Evolutionary conservation across 1,140 invertebrate species (phyloP).

Genomic region (Globodera rostochiensis): DNA sequence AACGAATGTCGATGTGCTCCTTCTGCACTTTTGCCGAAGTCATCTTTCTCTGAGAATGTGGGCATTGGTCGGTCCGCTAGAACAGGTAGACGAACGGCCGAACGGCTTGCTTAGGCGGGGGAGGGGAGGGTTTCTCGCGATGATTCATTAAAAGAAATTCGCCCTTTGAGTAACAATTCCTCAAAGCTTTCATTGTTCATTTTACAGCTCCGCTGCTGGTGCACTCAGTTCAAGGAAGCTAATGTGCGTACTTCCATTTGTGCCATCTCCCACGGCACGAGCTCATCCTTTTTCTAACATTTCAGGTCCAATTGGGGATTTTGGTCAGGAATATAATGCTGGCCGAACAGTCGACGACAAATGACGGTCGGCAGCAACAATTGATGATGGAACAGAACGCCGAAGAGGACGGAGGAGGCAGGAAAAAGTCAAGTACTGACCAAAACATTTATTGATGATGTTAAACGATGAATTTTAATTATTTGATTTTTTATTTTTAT

Average conservation of each 20-base stretch:
- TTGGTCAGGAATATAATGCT: neutral
- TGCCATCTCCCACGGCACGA: neutral
- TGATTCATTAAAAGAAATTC: no score
- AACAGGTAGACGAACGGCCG: constrained; percentile 29
- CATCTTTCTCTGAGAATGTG: constrained; percentile 58
- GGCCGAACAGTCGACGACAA: neutral
- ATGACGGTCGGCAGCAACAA: neutral
- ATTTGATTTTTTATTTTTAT: no score
- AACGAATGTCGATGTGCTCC: constrained; percentile 61
- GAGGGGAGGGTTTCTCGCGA: neutral
- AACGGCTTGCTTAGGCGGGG: neutral
- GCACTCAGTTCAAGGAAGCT: constrained; percentile 38
- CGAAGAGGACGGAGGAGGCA: neutral
- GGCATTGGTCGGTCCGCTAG: constrained; percentile 58
- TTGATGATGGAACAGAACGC: neutral
- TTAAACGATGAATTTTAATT: no score
- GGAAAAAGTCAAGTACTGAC: neutral
- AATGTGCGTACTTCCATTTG: constrained; percentile 28
- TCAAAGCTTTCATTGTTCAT: neutral
- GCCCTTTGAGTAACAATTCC: no score
- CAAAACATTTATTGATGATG: no score
- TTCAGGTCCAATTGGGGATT: neutral
- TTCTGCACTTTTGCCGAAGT: constrained; percentile 60
- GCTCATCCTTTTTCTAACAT: neutral
- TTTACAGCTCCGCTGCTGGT: constrained; percentile 29